Conservation (phyloP, 2,113 vertebrate genomes). For the Nothoprocta pentlandii region DNA sequence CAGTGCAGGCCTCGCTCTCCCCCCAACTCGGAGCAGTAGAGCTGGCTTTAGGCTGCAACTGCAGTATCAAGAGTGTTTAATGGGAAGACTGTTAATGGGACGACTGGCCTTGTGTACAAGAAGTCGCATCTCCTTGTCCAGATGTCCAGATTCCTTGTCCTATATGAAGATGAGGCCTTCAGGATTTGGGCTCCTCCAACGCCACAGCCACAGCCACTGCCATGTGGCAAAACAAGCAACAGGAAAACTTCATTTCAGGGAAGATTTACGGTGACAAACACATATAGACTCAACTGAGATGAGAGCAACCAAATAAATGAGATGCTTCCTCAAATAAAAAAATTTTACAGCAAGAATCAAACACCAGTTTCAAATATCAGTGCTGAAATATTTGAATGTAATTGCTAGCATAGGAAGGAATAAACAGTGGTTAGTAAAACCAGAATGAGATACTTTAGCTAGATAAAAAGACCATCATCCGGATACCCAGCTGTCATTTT, state of each 20-base stretch:
- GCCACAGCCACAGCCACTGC: not conserved
- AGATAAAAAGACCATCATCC: not conserved
- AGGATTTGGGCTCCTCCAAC: slow-evolving; percentile 11
- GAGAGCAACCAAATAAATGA: not conserved
- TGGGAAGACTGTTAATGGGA: not conserved
- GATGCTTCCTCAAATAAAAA: not conserved
- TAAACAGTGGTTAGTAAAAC: not conserved
- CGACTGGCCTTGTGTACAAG: not conserved
- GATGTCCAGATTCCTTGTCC: not conserved
- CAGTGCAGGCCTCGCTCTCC: not conserved
- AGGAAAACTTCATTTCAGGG: slow-evolving; percentile 25
- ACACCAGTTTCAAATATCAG: not conserved
- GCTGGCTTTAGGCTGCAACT: not conserved
- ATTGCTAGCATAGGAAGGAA: not conserved
- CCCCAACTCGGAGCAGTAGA: not conserved
- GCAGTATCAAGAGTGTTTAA: not conserved
- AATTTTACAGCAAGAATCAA: not conserved
- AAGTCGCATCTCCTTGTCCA: not conserved
- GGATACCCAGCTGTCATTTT: not conserved
- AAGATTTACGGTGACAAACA: slow-evolving; percentile 34
- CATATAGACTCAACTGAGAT: not conserved
- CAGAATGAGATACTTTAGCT: not conserved
- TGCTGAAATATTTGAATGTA: not conserved
- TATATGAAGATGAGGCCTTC: slow-evolving; percentile 4
- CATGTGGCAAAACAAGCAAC: slow-evolving; percentile 2